phyloP scores from a whole-genome alignment of 2,797 vertebrate genomes.

The Myotis pilosus region DNA sequence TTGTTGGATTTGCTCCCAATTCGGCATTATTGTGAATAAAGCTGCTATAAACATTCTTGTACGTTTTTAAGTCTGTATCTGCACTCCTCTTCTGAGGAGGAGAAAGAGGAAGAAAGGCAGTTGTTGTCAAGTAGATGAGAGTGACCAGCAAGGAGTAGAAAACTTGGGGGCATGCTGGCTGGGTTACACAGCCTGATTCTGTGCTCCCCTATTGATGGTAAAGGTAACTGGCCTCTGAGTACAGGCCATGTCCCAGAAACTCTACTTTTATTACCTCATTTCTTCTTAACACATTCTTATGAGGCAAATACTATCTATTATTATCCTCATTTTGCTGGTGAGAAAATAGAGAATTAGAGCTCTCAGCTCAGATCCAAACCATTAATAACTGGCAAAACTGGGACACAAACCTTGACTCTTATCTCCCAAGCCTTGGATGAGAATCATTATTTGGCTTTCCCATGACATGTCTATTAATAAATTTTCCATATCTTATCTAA shows the following conservation, averaged over 20 bases:
- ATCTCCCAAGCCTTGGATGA: background rate
- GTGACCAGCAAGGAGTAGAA: background rate
- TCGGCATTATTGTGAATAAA: slow-evolving; percentile 23
- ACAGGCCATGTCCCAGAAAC: background rate
- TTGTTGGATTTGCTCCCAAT: background rate
- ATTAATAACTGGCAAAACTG: background rate
- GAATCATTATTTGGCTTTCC: background rate
- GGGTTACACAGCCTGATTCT: background rate
- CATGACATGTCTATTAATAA: background rate
- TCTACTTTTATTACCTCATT: background rate
- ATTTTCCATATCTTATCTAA: background rate
- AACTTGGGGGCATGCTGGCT: background rate
- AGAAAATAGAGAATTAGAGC: background rate
- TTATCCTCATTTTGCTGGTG: background rate
- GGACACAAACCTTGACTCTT: background rate
- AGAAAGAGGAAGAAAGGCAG: background rate
- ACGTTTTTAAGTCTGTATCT: background rate
- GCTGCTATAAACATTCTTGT: background rate
- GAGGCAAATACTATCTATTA: background rate
- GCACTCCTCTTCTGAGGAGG: background rate
- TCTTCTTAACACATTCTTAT: background rate
- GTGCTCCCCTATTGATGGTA: background rate
- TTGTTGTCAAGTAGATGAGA: background rate
- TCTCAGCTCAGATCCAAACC: background rate
- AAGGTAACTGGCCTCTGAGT: background rate